Base-by-base conservation (phyloP, 2,113 vertebrate genomes). In the Rhipidura dahli region DNA sequence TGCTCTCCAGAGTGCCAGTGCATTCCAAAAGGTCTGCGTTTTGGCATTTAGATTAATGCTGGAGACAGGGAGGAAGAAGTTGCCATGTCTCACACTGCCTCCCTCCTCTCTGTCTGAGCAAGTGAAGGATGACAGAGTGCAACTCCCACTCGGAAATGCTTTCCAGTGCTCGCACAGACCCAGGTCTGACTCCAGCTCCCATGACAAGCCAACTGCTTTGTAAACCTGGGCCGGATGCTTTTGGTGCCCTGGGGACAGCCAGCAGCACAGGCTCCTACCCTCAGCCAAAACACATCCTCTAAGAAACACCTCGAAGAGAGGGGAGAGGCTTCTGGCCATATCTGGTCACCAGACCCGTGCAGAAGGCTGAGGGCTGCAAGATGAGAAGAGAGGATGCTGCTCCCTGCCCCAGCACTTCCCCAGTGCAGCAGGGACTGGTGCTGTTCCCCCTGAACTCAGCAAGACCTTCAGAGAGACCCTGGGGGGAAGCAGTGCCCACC, bases 1-100 rank as follows among this genome's bases (percentile, higher is more conserved):
- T 96, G 95, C 83, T 90, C 89, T 97, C 97, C 90, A 35, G 93
- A 85, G 94, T 40, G 15, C 97, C 73, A 63, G 85, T 89, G 81
- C 97, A 97, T 96, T 97, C 97, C 98, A 94, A 96, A 97, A 89
- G 87, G 96, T 97, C 97, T 97, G 96, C 4, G 2, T 96, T 97
- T 89, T 97, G 96, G 97, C 97, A 97, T 97, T 97, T 97, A 94
- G 92, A 97, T 97, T 97, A 94, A 98, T 98, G 98, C 96, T 96
- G 94, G 90, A 93, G 98, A 97, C 89, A 94, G 97, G 96, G 92
- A 97, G 97, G 97, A 96, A 97, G 95, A 89, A 93, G 98, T 97
- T 97, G 96, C 80, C 94, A 10, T 93, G 92, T 87, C 96, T 96
- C 96, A 51, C 68, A 26, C 87, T 28, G 70, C 65, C 92, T 96